Conservation (phyloP, 2,797 vertebrate genomes). For the Holocentrus rufus region DNA sequence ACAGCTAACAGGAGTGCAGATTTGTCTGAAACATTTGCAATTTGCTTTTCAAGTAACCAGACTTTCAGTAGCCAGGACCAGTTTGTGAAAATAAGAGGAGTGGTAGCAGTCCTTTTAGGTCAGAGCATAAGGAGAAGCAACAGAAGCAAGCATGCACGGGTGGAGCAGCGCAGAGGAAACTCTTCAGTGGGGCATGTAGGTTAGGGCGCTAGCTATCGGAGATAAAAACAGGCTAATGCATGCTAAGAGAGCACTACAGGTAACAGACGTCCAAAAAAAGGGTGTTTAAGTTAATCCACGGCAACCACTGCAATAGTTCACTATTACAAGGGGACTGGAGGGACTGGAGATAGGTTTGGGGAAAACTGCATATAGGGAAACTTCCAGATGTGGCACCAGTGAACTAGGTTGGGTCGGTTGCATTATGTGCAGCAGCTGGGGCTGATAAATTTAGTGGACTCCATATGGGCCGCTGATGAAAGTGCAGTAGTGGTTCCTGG, state of each 20-base stretch:
- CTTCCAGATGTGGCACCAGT: constrained; percentile 51
- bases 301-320: neutral
- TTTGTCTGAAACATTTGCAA: too few species aligned
- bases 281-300: neutral
- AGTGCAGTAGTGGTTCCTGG: constrained; percentile 48
- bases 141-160: constrained; percentile 68
- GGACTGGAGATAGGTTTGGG: neutral
- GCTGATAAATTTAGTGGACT: constrained; percentile 17
- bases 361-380: constrained; percentile 10
- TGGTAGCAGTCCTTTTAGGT: constrained; percentile 64
- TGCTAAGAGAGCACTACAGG: constrained; percentile 49
- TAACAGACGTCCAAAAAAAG: constrained; percentile 11
- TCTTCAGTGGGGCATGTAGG: constrained; percentile 31
- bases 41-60: neutral
- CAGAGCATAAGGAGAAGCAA: constrained; percentile 56
- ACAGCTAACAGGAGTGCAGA: too few species aligned
- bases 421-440: constrained; percentile 5
- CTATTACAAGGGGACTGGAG: neutral
- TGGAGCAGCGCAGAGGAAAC: constrained; percentile 45
- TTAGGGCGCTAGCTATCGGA: constrained; percentile 37
- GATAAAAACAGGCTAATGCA: constrained; percentile 23
- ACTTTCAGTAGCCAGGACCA: neutral
- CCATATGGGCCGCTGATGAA: constrained; percentile 4
- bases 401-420: neutral
- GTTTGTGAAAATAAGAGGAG: neutral